phyloP scores from a whole-genome alignment of 2,888 invertebrate genomes.

The Tetranychus truncatus region DNA sequence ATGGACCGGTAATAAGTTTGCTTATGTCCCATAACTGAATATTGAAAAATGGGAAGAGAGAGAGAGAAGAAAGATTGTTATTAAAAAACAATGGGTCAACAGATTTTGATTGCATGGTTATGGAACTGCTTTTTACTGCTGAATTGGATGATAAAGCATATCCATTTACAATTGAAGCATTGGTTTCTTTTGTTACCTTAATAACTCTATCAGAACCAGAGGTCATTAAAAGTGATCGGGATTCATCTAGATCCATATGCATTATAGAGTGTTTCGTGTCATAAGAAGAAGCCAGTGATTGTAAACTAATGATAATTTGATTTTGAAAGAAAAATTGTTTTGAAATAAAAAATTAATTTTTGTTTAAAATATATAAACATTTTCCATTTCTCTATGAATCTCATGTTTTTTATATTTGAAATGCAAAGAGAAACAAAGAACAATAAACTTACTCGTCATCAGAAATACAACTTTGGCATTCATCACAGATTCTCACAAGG shows the following conservation, averaged over 20 bases:
- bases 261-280: slow-evolving; percentile 81
- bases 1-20: slow-evolving; percentile 19
- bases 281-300: slow-evolving; percentile 80
- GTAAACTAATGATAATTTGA: slow-evolving; percentile 43
- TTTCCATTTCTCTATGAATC: too few relatives aligned
- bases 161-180: background rate
- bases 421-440: too few relatives aligned
- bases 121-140: too few relatives aligned
- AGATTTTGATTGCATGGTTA: background rate
- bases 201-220: slow-evolving; percentile 87
- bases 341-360: background rate
- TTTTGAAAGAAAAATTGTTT: background rate
- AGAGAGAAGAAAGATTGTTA: background rate
- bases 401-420: too few relatives aligned
- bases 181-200: slow-evolving; percentile 39
- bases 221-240: slow-evolving; percentile 65
- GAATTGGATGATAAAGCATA: background rate
- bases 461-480: slow-evolving; percentile 62
- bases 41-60: slow-evolving; percentile 14
- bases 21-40: slow-evolving; percentile 25
- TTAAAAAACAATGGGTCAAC: slow-evolving; percentile 13
- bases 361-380: too few relatives aligned
- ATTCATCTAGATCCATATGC: slow-evolving; percentile 71
- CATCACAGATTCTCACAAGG: slow-evolving; percentile 83
- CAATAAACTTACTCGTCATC: slow-evolving; percentile 57